Base-by-base conservation (phyloP, 2,797 vertebrate genomes). In the Neoniphon sammara region DNA sequence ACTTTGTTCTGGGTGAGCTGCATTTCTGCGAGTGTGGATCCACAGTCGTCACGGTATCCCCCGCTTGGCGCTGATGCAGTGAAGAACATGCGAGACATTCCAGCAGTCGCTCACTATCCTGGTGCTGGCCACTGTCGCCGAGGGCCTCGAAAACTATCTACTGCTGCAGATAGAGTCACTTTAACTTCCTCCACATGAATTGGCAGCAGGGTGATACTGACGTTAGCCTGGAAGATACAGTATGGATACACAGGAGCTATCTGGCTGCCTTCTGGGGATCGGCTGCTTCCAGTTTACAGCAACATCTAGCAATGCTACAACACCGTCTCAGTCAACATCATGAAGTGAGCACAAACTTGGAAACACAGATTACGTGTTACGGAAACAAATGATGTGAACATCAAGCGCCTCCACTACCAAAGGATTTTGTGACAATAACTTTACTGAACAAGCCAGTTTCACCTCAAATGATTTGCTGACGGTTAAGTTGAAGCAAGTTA, bases 1-100 rank as follows among this genome's bases (percentile, higher is more conserved):
- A 89, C 82, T 88, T 83, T 88, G 84, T 87, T 89, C 81, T 69
- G 83, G 78, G 70, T 58, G 74, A 81, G 78, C 78, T 78, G 73
- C 59, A 52, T 83, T 89, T 89, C 88, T 88, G 49, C 57, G 47
- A 61, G 70, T 79, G 86, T 90, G 77, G 85, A 87, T 89, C 77
- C 77, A 66, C 58, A 44, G 77, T 72, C 25, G 49, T 72, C 55
- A 65, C 52, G 39, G 75, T 46, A 79, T 83, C 66, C 27, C 23
- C 68, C 25, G 73, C 63, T 73, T 12, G 1, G 62, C 75, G 30
- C 44, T 60, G 62, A 44, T 36, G 67, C 56, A 70, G 73, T 56
- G 56, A 56, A 85, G 50, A 69, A 77, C 21, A 80, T 72, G 81
- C 39, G 57, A 59, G 64, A 65, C 68, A 55, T 69, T 81, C 70